Conservation (phyloP, 1,140 invertebrate genomes). For the Eriosoma lanigerum region DNA sequence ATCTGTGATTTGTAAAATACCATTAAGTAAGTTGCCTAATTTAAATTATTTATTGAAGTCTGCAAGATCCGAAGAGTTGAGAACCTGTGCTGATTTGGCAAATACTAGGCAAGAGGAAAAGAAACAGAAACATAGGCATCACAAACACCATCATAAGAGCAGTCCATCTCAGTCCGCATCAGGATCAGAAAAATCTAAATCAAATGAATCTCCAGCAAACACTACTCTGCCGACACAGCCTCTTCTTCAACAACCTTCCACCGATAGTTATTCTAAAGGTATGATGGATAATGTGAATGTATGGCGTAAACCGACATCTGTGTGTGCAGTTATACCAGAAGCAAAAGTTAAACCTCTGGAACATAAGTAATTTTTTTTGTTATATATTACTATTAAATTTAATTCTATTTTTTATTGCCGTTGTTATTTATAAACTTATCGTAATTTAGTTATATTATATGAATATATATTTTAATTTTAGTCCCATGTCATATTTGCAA, state of each 20-base stretch:
- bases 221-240: constrained; percentile 57
- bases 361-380: constrained; percentile 22
- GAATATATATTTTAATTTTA: neutral
- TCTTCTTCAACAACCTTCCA: constrained; percentile 58
- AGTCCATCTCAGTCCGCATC: constrained; percentile 50
- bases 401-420: neutral
- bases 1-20: constrained; percentile 59
- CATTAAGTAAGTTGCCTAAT: constrained; percentile 57
- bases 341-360: constrained; percentile 41
- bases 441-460: neutral
- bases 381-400: neutral
- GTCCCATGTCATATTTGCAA: constrained; percentile 44
- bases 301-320: constrained; percentile 40
- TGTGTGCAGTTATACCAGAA: constrained; percentile 39
- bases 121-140: constrained; percentile 45
- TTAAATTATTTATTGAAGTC: constrained; percentile 56
- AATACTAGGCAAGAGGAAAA: constrained; percentile 62
- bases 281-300: constrained; percentile 45
- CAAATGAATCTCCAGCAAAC: constrained; percentile 53
- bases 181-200: constrained; percentile 29
- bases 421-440: no score
- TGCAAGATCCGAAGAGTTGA: constrained; percentile 59
- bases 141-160: constrained; percentile 52
- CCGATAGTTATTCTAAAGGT: constrained; percentile 54
- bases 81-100: constrained; percentile 61